phyloP scores from a whole-genome alignment of 30 jellyfish, hydroid and myxozoan species.

The Mastigias papua region DNA sequence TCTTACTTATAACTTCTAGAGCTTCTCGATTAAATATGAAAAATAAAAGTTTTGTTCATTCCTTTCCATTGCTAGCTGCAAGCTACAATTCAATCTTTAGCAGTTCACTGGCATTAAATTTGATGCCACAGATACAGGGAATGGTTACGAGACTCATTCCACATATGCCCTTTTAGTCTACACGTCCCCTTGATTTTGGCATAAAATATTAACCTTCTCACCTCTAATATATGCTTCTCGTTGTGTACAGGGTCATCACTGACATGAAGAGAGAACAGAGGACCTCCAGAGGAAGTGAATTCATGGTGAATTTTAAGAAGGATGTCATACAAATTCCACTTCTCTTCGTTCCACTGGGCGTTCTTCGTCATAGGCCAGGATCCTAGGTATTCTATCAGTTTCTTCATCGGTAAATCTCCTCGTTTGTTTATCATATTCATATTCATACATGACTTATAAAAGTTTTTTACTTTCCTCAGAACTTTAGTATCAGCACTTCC shows the following conservation, averaged over 20 bases:
- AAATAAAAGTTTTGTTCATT: too few relatives aligned
- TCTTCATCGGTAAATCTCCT: conserved; percentile 85
- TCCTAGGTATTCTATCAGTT: conserved; percentile 76
- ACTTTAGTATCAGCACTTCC: conserved; percentile 65
- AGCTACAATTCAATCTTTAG: too few relatives aligned
- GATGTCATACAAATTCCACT: conserved; percentile 77
- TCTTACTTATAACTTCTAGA: too few relatives aligned
- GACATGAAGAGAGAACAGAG: conserved; percentile 94
- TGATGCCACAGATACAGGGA: too few relatives aligned
- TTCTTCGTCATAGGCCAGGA: conserved; percentile 93
- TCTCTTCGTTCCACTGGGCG: conserved; percentile 66
- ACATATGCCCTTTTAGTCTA: too few relatives aligned
- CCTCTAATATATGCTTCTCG: conserved; percentile 94
- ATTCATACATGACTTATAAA: conserved; percentile 88
- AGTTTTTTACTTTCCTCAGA: conserved; percentile 77
- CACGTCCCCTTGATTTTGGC: background rate
- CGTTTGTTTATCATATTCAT: conserved; percentile 74
- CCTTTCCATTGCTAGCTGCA: too few relatives aligned
- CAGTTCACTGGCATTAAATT: too few relatives aligned
- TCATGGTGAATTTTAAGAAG: conserved; percentile 81
- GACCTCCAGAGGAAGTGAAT: conserved; percentile 98
- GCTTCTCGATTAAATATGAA: too few relatives aligned
- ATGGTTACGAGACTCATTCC: too few relatives aligned
- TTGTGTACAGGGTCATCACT: conserved; percentile 97
- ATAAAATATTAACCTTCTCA: background rate